Evolutionary conservation across 2,888 invertebrate species (phyloP), one percentile per base, ranked within the genome.

Genomic region (Drosophila engyochracea): DNA sequence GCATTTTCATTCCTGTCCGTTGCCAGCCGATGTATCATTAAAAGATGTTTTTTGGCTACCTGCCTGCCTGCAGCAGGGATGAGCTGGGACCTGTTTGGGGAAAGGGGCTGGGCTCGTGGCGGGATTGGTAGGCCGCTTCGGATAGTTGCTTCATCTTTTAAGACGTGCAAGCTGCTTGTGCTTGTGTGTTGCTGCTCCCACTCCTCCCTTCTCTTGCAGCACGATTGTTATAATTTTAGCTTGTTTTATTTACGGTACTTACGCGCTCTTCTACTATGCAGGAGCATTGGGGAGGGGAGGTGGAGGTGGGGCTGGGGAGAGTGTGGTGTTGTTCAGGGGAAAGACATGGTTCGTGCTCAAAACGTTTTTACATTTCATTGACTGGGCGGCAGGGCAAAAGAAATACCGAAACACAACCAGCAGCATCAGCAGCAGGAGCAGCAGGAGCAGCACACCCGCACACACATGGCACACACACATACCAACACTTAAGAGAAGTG

Each of bases 301-400:
- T 1, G 25, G 25, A 0, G 30, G 10, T 1, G 3, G n/a, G 5
- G 14, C 2, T 39, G 19, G 28, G 25, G 47, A 19, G 19, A 7
- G 41, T 3, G 0, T 4, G 49, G 41, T 47, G 47, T 25, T 47
- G 25, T 47, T 47, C 33, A 16, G 10, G 25, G 28, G 35, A 25
- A 57, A 79, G 77, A 78, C 86, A 89, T 80, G 81, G 87, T 89
- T 87, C 87, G 87, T 87, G 87, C 87, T 87, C 82, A 87, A 87
- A 87, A 87, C 87, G 87, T 86, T 87, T 87, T 87, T 87, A 85
- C 89, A 86, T 86, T 83, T 86, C 85, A 87, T 89, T 80, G 87
- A 89, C 81, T 80, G 70, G 72, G 79, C 79, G 79, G 62, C 79
- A 69, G 76, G 66, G 58, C 64, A 67, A 67, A 71, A 76, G 72